Evolutionary conservation across 2,888 invertebrate genomes (phyloP).

Genomic region (Rosalia funebris): DNA sequence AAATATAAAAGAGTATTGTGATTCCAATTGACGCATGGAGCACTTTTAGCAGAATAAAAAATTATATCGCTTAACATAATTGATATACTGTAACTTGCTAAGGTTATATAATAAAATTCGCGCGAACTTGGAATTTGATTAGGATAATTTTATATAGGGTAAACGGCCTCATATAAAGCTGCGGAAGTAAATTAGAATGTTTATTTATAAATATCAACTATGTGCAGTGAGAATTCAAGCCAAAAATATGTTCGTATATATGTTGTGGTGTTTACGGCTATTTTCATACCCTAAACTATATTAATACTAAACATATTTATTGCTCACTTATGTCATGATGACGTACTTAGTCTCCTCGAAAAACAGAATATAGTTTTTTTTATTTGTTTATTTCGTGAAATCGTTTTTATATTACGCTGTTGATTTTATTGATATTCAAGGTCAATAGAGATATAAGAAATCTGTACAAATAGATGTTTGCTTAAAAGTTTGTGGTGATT

Average conservation of each 20-base stretch:
- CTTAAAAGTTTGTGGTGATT: background rate
- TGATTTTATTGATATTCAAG: slow-evolving; percentile 5
- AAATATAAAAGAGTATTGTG: too few species aligned
- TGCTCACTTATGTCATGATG: background rate
- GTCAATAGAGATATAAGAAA: background rate
- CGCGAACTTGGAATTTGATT: background rate
- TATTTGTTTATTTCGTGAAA: slow-evolving; percentile 10
- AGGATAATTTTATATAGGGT: slow-evolving; percentile 9
- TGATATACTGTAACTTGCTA: background rate
- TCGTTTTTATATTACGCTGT: slow-evolving; percentile 4
- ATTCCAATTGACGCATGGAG: too few species aligned
- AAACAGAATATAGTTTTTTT: slow-evolving; percentile 9
- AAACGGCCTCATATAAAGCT: slow-evolving; percentile 6
- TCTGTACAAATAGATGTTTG: background rate
- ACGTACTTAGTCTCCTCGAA: background rate
- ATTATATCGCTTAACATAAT: background rate
- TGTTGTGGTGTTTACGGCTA: slow-evolving; percentile 7
- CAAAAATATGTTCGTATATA: slow-evolving; percentile 10
- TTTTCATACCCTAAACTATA: slow-evolving; percentile 2
- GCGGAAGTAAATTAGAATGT: slow-evolving; percentile 11
- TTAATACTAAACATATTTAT: slow-evolving; percentile 1
- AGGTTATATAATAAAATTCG: background rate
- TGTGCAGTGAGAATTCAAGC: slow-evolving; percentile 19
- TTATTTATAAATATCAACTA: slow-evolving; percentile 18
- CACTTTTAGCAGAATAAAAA: too few species aligned